A percentile compares a stretch with the other conserved stretches of the same genome.
Conservation (phyloP, 1,140 invertebrate species). For the Drosophila erecta region DNA sequence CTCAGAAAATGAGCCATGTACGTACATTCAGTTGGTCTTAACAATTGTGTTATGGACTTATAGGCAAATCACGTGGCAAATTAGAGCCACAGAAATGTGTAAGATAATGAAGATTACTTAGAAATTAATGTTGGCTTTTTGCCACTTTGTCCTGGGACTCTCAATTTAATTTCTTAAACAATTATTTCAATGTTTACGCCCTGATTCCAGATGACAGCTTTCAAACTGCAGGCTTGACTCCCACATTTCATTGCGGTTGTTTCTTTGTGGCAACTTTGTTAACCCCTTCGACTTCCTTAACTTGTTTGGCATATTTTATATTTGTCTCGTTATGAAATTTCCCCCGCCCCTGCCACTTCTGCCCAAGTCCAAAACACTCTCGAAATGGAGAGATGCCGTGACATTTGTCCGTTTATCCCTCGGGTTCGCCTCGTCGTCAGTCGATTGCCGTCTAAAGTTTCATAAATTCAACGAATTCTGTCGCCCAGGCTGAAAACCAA, state of each 20-base stretch:
- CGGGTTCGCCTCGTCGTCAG: slow-evolving; percentile 31
- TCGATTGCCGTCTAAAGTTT: slow-evolving; percentile 69
- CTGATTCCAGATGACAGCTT: slow-evolving; percentile 4
- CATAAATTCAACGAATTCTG: slow-evolving; percentile 79
- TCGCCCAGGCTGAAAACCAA: slow-evolving; percentile 30
- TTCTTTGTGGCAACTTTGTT: slow-evolving; percentile 1
- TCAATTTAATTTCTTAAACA: not conserved
- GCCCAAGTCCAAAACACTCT: slow-evolving; percentile 22
- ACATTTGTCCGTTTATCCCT: slow-evolving; percentile 53
- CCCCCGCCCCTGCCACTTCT: not conserved
- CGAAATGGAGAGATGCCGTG: slow-evolving; percentile 45
- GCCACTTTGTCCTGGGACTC: not conserved
- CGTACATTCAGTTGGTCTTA: not conserved
- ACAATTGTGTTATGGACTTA: not conserved
- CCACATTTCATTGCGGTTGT: slow-evolving; percentile 1
- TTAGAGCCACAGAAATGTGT: too few relatives aligned
- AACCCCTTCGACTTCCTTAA: slow-evolving; percentile 21
- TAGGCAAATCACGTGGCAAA: too few relatives aligned
- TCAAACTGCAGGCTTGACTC: not conserved
- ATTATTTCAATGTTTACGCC: slow-evolving; percentile 1
- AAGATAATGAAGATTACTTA: not conserved
- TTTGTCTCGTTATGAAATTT: slow-evolving; percentile 2
- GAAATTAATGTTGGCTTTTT: not conserved
- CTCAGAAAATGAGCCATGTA: slow-evolving; percentile 19
- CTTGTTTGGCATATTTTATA: slow-evolving; percentile 41